These are phyloP conservation scores for Erannis defoliaria DNA, from an alignment of 2,888 invertebrate genomes.

Conservation along the genomic window DNA sequence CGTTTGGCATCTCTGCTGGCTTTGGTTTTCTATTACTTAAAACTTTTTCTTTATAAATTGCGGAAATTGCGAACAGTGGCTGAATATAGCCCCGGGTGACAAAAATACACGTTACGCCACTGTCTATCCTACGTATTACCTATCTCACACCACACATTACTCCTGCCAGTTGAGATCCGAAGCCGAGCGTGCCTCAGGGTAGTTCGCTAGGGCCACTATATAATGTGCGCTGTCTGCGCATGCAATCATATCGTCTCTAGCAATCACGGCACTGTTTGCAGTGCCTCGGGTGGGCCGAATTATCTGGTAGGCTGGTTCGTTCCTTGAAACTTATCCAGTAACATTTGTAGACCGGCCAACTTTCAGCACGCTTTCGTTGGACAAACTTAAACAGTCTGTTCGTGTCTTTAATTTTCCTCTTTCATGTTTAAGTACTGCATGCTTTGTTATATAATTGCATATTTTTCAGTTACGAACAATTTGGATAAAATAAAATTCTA, in stretches of 20 bases:
- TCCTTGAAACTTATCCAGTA: neutral
- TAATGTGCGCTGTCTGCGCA: conserved; percentile 43
- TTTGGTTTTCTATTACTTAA: too few species aligned
- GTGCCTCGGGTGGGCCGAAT: conserved; percentile 63
- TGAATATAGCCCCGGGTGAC: neutral
- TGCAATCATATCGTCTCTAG: conserved; percentile 68
- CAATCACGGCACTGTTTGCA: conserved; percentile 78
- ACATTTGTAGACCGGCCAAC: neutral
- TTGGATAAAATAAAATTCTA: too few species aligned
- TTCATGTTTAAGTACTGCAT: too few species aligned
- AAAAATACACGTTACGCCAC: neutral
- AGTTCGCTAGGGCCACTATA: conserved; percentile 37
- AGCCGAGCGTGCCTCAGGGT: conserved; percentile 40
- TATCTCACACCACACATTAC: conserved; percentile 19
- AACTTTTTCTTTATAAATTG: neutral
- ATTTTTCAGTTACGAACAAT: too few species aligned
- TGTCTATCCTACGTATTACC: conserved; percentile 19
- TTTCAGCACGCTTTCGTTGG: too few species aligned
- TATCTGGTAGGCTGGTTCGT: conserved; percentile 57
- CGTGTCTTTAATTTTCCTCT: too few species aligned
- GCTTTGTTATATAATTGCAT: too few species aligned
- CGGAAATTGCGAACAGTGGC: neutral
- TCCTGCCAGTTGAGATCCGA: conserved; percentile 14
- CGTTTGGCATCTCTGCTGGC: too few species aligned
- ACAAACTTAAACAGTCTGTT: too few species aligned